These are phyloP conservation scores for Anastatus disparis DNA, from an alignment of 1,140 invertebrate species.

Conservation along the genomic window DNA sequence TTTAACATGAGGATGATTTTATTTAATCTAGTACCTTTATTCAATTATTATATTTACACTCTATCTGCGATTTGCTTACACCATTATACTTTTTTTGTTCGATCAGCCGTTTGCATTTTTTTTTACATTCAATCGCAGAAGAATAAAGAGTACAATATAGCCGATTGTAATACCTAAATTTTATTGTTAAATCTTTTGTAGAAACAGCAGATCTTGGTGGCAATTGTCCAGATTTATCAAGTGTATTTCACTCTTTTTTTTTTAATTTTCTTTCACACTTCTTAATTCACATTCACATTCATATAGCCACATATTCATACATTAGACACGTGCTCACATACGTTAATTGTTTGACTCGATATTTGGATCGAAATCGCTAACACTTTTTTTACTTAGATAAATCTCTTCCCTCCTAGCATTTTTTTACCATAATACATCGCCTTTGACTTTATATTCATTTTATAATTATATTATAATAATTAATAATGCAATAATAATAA, in stretches of 20 bases:
- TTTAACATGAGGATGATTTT: slow-evolving; percentile 48
- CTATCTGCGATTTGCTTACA: slow-evolving; percentile 41
- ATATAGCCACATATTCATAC: slow-evolving; percentile 25
- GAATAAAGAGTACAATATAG: slow-evolving; percentile 52
- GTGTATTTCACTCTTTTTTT: slow-evolving; percentile 23
- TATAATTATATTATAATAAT: slow-evolving; percentile 43
- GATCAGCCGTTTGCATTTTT: slow-evolving; percentile 26
- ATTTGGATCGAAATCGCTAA: slow-evolving; percentile 45
- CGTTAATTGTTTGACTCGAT: slow-evolving; percentile 41
- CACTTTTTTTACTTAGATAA: slow-evolving; percentile 41
- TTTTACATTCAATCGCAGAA: slow-evolving; percentile 38
- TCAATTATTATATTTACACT: slow-evolving; percentile 59
- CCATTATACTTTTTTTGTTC: slow-evolving; percentile 36
- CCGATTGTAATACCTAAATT: slow-evolving; percentile 58
- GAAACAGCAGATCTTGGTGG: slow-evolving; percentile 57
- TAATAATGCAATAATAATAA: slow-evolving; percentile 48
- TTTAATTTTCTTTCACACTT: neutral
- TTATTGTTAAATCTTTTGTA: slow-evolving; percentile 54
- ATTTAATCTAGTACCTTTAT: slow-evolving; percentile 61
- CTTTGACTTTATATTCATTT: slow-evolving; percentile 46
- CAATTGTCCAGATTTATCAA: slow-evolving; percentile 37
- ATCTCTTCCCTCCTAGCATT: slow-evolving; percentile 39
- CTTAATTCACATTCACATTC: neutral
- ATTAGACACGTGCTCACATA: slow-evolving; percentile 31
- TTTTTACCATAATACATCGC: slow-evolving; percentile 46